Percentiles rank a stretch among this genome's conserved stretches.
These are phyloP conservation scores for Napeogenes sylphis DNA, from an alignment of 2,888 invertebrate species.

Conservation along the genomic window DNA sequence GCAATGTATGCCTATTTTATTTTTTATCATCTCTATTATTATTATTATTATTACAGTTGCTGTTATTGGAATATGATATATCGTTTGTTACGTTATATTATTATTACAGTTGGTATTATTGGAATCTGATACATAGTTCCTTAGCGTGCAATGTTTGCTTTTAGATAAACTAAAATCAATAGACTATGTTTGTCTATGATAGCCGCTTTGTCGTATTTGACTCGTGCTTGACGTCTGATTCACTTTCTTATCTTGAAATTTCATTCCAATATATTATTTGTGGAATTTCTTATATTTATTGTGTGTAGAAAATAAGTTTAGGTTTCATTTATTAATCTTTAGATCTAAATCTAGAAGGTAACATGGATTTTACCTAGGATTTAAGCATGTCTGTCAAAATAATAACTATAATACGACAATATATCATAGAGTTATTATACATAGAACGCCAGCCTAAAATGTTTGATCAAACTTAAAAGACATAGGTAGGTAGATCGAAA, in stretches of 20 bases:
- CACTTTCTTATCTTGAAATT: constrained; percentile 49
- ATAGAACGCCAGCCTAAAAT: no score
- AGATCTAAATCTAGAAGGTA: neutral
- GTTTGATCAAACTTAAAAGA: no score
- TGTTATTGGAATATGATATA: no score
- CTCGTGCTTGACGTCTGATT: constrained; percentile 56
- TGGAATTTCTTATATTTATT: neutral
- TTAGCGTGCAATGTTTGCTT: constrained; percentile 45
- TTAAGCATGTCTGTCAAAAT: no score
- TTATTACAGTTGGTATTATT: constrained; percentile 9
- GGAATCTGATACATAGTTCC: constrained; percentile 29
- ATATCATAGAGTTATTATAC: no score
- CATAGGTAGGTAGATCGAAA: no score
- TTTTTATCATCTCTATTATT: no score
- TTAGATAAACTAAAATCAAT: constrained; percentile 71
- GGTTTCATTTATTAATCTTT: neutral
- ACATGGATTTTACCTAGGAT: no score
- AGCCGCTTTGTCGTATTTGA: constrained; percentile 59
- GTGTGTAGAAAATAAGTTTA: neutral
- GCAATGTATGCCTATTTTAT: no score
- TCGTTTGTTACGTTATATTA: neutral
- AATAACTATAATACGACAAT: no score
- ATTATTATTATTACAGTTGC: no score
- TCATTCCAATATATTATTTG: constrained; percentile 1
- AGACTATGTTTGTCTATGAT: constrained; percentile 57